phyloP scores from a whole-genome alignment of 2,113 vertebrate genomes.

The Sylvietta virens region DNA sequence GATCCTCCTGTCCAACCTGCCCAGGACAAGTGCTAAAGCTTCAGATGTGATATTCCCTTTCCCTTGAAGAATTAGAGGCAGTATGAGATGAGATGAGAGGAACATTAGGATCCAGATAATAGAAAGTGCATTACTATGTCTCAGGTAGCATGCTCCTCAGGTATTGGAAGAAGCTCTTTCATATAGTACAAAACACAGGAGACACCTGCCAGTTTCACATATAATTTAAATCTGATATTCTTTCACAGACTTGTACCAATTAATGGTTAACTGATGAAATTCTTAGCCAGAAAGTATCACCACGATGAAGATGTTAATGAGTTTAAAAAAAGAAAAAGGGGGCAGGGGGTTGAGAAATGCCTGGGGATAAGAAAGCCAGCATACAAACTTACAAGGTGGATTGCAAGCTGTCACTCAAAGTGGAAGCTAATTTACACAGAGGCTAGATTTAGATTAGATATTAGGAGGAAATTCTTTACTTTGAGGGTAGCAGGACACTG shows the following conservation, averaged over 20 bases:
- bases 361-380: conserved; percentile 25
- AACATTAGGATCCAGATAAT: not conserved
- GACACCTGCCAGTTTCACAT: not conserved
- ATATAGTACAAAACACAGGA: not conserved
- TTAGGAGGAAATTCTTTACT: not conserved
- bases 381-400: conserved; percentile 17
- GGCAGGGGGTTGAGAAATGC: conserved; percentile 1
- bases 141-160: not conserved
- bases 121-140: not conserved
- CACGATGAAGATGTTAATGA: conserved; percentile 35
- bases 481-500: not conserved
- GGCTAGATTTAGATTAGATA: not conserved
- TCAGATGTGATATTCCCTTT: not conserved
- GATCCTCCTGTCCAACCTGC: not conserved
- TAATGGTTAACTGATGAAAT: conserved; percentile 10
- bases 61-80: not conserved
- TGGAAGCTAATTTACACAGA: not conserved
- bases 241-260: not conserved
- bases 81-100: not conserved
- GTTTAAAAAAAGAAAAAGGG: conserved; percentile 26
- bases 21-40: not conserved
- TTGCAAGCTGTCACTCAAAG: conserved; percentile 19
- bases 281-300: not conserved
- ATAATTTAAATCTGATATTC: not conserved
- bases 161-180: not conserved